Evolutionary conservation across 2,888 invertebrate genomes (phyloP).

Genomic region (Ephialtes manifestator): DNA sequence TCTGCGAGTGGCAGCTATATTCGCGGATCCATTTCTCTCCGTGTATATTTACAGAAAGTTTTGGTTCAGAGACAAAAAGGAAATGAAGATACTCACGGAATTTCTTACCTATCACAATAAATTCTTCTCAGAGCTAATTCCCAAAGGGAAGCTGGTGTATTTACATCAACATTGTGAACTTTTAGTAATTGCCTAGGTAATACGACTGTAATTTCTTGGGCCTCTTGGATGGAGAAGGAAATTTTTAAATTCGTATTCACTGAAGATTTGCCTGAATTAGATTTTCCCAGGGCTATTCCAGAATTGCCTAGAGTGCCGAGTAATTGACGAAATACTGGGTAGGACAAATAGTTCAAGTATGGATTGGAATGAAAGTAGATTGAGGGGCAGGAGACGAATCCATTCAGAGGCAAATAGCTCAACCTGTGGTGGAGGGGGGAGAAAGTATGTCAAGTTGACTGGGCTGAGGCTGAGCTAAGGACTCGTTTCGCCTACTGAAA

Average conservation of each 20-base stretch:
- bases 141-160: constrained; percentile 77
- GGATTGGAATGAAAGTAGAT: constrained; percentile 80
- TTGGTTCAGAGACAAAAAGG: constrained; percentile 15
- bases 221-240: constrained; percentile 43
- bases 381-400: constrained; percentile 79
- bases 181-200: constrained; percentile 81
- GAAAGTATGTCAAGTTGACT: constrained; percentile 13
- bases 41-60: not conserved
- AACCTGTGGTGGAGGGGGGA: constrained; percentile 72
- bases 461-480: constrained; percentile 14
- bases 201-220: constrained; percentile 73
- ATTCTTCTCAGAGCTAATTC: constrained; percentile 81
- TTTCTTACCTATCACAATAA: constrained; percentile 78
- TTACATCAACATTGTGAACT: constrained; percentile 75
- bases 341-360: constrained; percentile 81
- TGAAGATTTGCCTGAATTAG: not conserved
- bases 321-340: constrained; percentile 79
- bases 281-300: constrained; percentile 38
- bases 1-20: too few species aligned
- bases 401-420: constrained; percentile 81
- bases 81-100: not conserved
- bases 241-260: constrained; percentile 65
- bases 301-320: constrained; percentile 29
- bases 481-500: constrained; percentile 44
- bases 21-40: too few species aligned